Percentiles rank a stretch among this genome's conserved stretches.
phyloP scores from a whole-genome alignment of 2,888 invertebrate genomes.

The Ischnus inquisitorius region DNA sequence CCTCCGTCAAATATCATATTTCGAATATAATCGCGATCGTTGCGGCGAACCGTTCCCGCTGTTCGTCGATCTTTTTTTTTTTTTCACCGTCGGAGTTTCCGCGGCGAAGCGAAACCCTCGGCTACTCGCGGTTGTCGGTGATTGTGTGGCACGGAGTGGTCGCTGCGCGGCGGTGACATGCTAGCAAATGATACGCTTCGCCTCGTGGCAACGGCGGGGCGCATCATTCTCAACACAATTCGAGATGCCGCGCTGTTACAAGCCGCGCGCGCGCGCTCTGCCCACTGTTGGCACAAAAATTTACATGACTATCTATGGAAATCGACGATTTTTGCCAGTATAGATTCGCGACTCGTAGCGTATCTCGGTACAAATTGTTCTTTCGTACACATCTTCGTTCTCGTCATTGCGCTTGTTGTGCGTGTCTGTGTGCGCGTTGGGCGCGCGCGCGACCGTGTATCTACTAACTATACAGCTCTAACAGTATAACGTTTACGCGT shows the following conservation, averaged over 20 bases:
- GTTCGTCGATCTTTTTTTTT: constrained; percentile 40
- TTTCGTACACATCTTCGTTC: not conserved
- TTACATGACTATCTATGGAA: constrained; percentile 59
- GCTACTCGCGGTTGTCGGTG: constrained; percentile 29
- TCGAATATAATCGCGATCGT: constrained; percentile 62
- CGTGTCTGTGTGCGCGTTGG: not conserved
- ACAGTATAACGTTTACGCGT: constrained; percentile 12
- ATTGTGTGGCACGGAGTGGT: constrained; percentile 22
- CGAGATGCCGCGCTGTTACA: constrained; percentile 9
- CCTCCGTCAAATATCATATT: constrained; percentile 64
- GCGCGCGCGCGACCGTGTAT: constrained; percentile 6
- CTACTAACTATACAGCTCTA: not conserved
- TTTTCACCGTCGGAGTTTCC: constrained; percentile 3
- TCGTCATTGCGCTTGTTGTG: not conserved
- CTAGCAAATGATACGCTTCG: constrained; percentile 26
- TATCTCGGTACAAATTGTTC: constrained; percentile 32
- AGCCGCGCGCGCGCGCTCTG: not conserved
- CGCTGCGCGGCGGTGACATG: constrained; percentile 44
- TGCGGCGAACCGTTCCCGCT: constrained; percentile 23
- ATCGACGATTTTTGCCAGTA: constrained; percentile 58
- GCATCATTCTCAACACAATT: constrained; percentile 23
- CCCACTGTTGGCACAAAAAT: constrained; percentile 49
- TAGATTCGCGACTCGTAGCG: constrained; percentile 34
- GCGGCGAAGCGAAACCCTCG: constrained; percentile 29
- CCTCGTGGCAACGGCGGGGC: constrained; percentile 47